Evolutionary conservation across 1,140 invertebrate species (phyloP).

Genomic region (Sycobia sp.): DNA sequence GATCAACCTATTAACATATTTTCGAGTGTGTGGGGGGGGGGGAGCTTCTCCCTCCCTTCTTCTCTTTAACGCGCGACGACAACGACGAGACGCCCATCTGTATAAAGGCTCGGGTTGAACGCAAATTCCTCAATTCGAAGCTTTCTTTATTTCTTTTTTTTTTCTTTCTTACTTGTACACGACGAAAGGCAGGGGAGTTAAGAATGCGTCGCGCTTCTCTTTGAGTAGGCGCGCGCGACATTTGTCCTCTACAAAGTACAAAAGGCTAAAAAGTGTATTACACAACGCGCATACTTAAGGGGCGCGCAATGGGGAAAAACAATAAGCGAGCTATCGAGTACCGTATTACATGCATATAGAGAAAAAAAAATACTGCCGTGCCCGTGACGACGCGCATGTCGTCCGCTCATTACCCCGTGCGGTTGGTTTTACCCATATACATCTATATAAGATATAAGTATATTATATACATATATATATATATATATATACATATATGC

Average conservation of each 20-base stretch:
- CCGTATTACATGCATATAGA: no score
- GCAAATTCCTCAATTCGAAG: conserved; percentile 15
- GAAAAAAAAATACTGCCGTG: conserved; percentile 2
- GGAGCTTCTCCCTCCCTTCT: no score
- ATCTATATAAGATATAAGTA: no score
- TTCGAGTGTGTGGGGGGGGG: no score
- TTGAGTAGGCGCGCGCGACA: no score
- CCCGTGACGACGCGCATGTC: conserved; percentile 27
- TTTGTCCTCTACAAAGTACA: no score
- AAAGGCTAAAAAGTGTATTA: no score
- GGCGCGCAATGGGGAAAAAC: not conserved
- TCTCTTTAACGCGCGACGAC: no score
- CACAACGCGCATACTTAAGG: not conserved
- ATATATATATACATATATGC: conserved; percentile 9
- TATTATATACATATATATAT: no score
- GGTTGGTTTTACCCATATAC: conserved; percentile 31
- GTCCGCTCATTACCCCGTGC: conserved; percentile 51
- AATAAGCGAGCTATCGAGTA: no score
- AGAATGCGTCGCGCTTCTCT: not conserved
- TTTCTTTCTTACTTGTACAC: no score
- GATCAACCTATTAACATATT: conserved; percentile 34
- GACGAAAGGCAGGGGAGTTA: not conserved
- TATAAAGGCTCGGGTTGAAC: conserved; percentile 9
- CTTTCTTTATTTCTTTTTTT: no score
- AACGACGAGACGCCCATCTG: conserved; percentile 25